Percentiles rank a stretch among this genome's conserved stretches.
Evolutionary conservation across 2,797 vertebrate species (phyloP).

Genomic region (Falco rusticolus): DNA sequence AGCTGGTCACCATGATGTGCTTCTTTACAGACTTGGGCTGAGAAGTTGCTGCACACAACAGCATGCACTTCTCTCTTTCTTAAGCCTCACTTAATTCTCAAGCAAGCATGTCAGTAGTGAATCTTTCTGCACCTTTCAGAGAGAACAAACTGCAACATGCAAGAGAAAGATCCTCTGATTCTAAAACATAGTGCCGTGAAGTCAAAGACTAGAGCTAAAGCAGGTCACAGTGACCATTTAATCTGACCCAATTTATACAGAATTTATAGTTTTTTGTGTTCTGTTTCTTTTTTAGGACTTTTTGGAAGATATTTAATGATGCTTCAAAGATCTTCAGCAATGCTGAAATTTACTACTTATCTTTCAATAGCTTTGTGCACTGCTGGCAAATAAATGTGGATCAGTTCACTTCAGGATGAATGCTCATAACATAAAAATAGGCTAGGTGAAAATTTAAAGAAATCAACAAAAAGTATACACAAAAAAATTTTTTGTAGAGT

Average conservation of each 20-base stretch:
- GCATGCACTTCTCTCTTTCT: neutral
- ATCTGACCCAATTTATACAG: neutral
- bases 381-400: neutral
- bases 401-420: neutral
- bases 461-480: neutral
- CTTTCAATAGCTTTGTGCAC: neutral
- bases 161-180: neutral
- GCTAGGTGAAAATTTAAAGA: neutral
- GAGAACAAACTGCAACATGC: neutral
- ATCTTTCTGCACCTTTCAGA: neutral
- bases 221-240: neutral
- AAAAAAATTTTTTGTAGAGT: neutral
- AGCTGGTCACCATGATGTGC: neutral
- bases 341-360: neutral
- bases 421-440: neutral
- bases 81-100: neutral
- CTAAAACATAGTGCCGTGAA: neutral
- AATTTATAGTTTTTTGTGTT: neutral
- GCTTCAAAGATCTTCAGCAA: neutral
- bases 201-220: neutral
- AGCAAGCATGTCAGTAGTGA: neutral
- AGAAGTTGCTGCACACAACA: neutral
- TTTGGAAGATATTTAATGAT: neutral
- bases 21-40: neutral
- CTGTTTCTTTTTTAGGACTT: neutral